These are phyloP conservation scores for Ahaetulla prasina DNA, from an alignment of 2,113 vertebrate genomes.

Conservation along the genomic window DNA sequence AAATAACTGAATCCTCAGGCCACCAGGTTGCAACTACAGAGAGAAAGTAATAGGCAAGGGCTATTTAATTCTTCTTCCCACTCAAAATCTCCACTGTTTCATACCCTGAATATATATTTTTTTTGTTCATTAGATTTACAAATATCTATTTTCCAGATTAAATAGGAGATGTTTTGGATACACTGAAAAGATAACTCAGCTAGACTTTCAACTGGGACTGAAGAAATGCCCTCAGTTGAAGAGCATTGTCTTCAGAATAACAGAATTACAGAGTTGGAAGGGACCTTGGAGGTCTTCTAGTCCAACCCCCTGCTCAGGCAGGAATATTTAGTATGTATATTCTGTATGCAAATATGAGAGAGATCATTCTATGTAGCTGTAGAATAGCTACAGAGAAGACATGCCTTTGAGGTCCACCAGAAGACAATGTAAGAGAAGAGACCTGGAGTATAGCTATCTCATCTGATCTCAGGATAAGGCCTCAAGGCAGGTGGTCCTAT, in stretches of 20 bases:
- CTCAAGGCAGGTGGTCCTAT: neutral
- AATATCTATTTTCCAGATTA: neutral
- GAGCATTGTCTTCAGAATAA: neutral
- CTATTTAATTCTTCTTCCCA: neutral
- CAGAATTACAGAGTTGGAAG: neutral
- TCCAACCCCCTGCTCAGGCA: too few species aligned
- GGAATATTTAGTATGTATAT: too few species aligned
- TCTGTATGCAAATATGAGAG: too few species aligned
- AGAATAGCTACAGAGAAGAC: too few species aligned
- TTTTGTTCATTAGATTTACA: neutral
- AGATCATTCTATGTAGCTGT: too few species aligned
- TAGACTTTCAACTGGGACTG: neutral
- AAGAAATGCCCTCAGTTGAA: neutral
- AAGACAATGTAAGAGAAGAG: neutral
- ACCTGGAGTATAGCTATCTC: neutral
- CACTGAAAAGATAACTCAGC: neutral
- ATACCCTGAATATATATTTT: neutral
- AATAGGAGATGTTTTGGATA: neutral
- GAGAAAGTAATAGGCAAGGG: neutral
- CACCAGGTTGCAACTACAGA: neutral
- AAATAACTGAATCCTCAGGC: neutral
- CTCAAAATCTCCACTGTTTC: neutral
- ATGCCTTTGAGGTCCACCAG: too few species aligned
- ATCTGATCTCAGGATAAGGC: neutral
- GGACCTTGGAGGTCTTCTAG: neutral